Evolutionary conservation across 2,888 invertebrate species (phyloP).

Genomic region (Brachynemurus nebulosus): DNA sequence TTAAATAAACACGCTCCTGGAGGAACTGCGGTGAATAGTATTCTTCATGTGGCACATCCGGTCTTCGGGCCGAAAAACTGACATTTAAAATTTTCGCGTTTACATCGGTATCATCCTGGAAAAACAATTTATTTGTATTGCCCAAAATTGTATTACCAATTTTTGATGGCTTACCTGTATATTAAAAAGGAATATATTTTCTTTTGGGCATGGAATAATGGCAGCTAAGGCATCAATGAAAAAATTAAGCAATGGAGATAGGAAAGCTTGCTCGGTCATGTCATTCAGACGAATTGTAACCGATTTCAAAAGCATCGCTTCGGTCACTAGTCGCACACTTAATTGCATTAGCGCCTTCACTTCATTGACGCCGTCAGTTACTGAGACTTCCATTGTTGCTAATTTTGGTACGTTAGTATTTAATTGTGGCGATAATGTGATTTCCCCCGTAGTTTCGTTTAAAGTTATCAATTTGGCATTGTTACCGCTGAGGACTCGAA

Average conservation of each 20-base stretch:
- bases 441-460: slow-evolving; percentile 69
- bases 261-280: slow-evolving; percentile 84
- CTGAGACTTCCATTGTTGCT: slow-evolving; percentile 87
- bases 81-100: slow-evolving; percentile 79
- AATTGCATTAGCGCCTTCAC: slow-evolving; percentile 86
- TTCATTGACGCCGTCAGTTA: slow-evolving; percentile 87
- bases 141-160: neutral
- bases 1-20: slow-evolving; percentile 87
- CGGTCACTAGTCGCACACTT: slow-evolving; percentile 78
- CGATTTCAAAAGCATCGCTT: slow-evolving; percentile 87
- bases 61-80: slow-evolving; percentile 77
- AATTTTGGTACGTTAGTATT: slow-evolving; percentile 92
- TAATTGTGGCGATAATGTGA: slow-evolving; percentile 79
- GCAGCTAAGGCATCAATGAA: slow-evolving; percentile 85
- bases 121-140: no score
- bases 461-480: slow-evolving; percentile 79
- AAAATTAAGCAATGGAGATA: slow-evolving; percentile 75
- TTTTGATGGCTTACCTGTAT: slow-evolving; percentile 45
- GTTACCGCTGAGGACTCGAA: slow-evolving; percentile 79
- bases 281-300: slow-evolving; percentile 86
- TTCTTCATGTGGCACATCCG: slow-evolving; percentile 61
- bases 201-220: slow-evolving; percentile 81
- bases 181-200: slow-evolving; percentile 85
- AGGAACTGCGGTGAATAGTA: slow-evolving; percentile 82
- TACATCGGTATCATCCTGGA: slow-evolving; percentile 78